Evolutionary conservation across 2,113 vertebrate genomes (phyloP).

Genomic region (Nettapus auritus): DNA sequence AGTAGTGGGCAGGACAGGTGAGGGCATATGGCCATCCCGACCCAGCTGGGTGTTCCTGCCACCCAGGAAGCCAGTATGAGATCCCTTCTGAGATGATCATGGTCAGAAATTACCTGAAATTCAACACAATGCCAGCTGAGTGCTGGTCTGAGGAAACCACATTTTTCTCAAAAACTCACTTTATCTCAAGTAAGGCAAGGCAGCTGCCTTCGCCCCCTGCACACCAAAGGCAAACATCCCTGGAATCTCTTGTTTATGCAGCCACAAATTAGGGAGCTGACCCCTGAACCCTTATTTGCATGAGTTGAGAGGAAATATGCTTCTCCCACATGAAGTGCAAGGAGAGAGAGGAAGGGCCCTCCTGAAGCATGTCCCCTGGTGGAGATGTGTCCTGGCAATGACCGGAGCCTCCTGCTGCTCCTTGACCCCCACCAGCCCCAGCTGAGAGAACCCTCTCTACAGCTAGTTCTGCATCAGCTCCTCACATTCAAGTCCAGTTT

Average conservation of each 20-base stretch:
- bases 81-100: background rate
- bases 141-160: background rate
- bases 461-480: background rate
- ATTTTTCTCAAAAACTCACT: background rate
- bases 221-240: background rate
- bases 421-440: background rate
- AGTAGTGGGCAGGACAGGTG: fast-evolving
- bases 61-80: fast-evolving
- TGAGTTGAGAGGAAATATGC: background rate
- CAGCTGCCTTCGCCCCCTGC: background rate
- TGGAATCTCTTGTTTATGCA: background rate
- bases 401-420: background rate
- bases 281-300: background rate
- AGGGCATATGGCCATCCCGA: background rate
- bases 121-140: background rate
- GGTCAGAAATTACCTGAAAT: background rate
- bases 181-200: background rate
- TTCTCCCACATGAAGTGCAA: background rate
- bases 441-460: background rate
- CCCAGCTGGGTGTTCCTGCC: fast-evolving
- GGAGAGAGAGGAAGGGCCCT: background rate
- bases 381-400: background rate
- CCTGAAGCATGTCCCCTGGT: background rate
- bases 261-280: background rate
- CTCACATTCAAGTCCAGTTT: background rate